Base-by-base conservation (phyloP, 2,113 vertebrate species). In the Eurypyga helias region DNA sequence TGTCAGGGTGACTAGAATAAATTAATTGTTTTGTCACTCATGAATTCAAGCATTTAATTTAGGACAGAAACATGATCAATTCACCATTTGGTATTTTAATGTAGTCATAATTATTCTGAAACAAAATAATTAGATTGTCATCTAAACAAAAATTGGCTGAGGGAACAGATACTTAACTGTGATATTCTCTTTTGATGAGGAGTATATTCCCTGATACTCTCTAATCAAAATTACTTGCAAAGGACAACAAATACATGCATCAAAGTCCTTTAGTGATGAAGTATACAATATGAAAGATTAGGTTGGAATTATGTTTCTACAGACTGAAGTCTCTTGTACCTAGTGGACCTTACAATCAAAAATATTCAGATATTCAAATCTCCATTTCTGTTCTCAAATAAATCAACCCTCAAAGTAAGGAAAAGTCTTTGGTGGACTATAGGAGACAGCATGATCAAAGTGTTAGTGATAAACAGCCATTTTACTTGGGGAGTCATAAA, bases 401-500 rank as follows among this genome's bases (percentile, higher is more conserved):
- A 58, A 64, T 58, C 13, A 70, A 1, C 3, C 2, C 25, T 54
- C 46, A 45, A 67, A 55, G 4, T 3, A 25, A 4, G 6, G 21
- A 66, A 60, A 31, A 49, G 7, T 33, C 31, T 57, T 60, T 48
- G 23, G 3, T 38, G 17, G 31, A 18, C 45, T 58, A 18, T n/a
- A 38, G 16, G 29, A 85, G 16, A 5, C 31, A 36, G 7, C 7
- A 17, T 1, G 2, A 17, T 46, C 46, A 60, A 1, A 1, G 1
- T 36, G 5, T 26, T n/a, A 49, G 5, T 28, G 17, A 21, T 24
- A 45, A 8, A 0, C 64, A 41, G 4, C 14, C 0, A 38, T 69
- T 82, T 87, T 52, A 21, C 7, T 9, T 4, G 1, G 2, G 13
- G 23, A 71, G 11, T 67, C 18, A 43, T 19, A 70, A 87, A 62